A percentile compares a stretch with the other conserved stretches of the same genome.
phyloP scores from a whole-genome alignment of 2,113 vertebrate genomes.

The Fukomys damarensis region DNA sequence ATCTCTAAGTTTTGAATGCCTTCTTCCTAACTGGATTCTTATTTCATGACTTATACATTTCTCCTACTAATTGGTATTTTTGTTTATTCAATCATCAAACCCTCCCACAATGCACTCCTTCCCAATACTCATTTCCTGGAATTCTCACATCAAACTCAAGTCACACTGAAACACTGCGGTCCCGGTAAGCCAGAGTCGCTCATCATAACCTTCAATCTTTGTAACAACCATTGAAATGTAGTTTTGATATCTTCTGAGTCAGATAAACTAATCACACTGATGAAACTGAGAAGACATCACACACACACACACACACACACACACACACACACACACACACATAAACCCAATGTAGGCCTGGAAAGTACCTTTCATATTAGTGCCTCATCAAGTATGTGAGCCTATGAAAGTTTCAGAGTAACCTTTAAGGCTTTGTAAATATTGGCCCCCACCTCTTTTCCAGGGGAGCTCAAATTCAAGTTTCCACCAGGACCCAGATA shows the following conservation, averaged over 20 bases:
- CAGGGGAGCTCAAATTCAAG: neutral
- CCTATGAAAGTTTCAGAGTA: accelerated
- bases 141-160: neutral
- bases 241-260: neutral
- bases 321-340: neutral
- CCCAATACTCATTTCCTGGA: neutral
- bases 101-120: neutral
- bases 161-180: neutral
- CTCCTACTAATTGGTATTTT: neutral
- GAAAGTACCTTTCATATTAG: neutral
- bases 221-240: neutral
- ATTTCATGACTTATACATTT: neutral
- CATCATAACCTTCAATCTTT: neutral
- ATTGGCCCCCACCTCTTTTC: neutral
- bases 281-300: neutral
- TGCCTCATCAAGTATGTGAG: neutral
- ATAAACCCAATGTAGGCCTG: accelerated
- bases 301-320: neutral
- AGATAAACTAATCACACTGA: neutral
- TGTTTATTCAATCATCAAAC: neutral
- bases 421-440: neutral
- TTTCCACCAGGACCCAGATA: neutral
- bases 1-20: neutral
- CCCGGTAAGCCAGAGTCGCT: neutral
- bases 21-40: neutral